Conservation (phyloP, 92 coral and sea anemone species). For the Siderastrea radians region DNA sequence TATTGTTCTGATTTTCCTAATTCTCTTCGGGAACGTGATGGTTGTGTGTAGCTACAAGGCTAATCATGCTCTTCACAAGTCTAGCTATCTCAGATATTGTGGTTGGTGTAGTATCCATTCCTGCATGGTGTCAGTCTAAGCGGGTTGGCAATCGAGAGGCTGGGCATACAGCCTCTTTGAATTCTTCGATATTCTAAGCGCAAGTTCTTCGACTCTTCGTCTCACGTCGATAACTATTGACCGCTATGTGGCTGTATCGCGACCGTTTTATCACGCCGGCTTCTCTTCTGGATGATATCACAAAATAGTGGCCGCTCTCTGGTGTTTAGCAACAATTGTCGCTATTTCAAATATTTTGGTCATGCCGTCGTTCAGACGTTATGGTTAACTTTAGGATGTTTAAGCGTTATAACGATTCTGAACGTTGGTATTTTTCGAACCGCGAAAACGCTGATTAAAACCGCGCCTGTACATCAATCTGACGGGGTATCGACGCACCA, state of each 20-base stretch:
- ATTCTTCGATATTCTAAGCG: no score
- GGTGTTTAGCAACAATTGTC: not conserved
- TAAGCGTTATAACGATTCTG: not conserved
- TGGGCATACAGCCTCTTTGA: no score
- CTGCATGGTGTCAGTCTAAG: no score
- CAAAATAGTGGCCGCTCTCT: not conserved
- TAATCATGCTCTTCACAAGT: no score
- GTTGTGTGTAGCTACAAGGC: no score
- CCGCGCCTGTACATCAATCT: not conserved
- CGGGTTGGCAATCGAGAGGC: no score
- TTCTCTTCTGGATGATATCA: not conserved
- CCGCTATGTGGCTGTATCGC: not conserved
- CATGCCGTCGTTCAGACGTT: not conserved
- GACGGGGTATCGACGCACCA: not conserved
- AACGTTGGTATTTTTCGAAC: not conserved
- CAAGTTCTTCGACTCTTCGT: no score
- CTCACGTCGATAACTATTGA: no score
- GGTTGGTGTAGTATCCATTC: no score
- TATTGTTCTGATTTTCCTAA: no score
- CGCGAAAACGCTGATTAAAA: not conserved
- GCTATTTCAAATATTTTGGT: not conserved
- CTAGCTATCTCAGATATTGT: no score
- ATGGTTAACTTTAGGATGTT: not conserved
- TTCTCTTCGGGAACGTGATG: no score
- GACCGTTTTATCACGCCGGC: not conserved